These are phyloP conservation scores for Drosophila multiciliata DNA, from an alignment of 2,888 invertebrate genomes.

Conservation along the genomic window DNA sequence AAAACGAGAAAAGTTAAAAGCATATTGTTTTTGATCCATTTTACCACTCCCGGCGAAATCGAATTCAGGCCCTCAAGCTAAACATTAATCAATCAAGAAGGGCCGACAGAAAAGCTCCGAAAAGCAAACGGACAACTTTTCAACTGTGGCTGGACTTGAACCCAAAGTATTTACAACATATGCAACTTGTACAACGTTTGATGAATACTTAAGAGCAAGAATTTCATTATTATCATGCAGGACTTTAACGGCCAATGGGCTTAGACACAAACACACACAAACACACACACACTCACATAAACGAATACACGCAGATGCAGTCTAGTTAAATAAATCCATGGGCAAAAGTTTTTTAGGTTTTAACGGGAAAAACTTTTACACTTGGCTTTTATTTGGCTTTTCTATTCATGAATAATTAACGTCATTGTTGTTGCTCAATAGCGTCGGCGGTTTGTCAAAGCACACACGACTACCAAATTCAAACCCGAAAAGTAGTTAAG, in stretches of 20 bases:
- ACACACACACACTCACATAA: not conserved
- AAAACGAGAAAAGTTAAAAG: conserved; percentile 61
- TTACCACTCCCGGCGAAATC: conserved; percentile 45
- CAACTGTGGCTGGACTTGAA: conserved; percentile 53
- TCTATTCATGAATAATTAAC: conserved; percentile 79
- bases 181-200: conserved; percentile 72
- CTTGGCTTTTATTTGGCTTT: conserved; percentile 54
- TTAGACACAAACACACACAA: conserved; percentile 1
- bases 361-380: conserved; percentile 61
- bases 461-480: conserved; percentile 47
- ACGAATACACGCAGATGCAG: conserved; percentile 5
- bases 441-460: conserved; percentile 56
- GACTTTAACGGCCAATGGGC: conserved; percentile 36
- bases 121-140: conserved; percentile 38
- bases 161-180: conserved; percentile 75
- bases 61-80: conserved; percentile 57
- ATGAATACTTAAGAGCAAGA: conserved; percentile 63
- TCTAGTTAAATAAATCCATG: conserved; percentile 65
- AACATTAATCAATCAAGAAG: conserved; percentile 74
- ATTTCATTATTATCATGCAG: conserved; percentile 71
- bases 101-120: not conserved
- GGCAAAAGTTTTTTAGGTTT: conserved; percentile 55
- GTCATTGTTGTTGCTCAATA: conserved; percentile 68
- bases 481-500: conserved; percentile 64
- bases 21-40: conserved; percentile 73